Evolutionary conservation across 2,888 invertebrate species (phyloP).

Genomic region (Agelastica alni): DNA sequence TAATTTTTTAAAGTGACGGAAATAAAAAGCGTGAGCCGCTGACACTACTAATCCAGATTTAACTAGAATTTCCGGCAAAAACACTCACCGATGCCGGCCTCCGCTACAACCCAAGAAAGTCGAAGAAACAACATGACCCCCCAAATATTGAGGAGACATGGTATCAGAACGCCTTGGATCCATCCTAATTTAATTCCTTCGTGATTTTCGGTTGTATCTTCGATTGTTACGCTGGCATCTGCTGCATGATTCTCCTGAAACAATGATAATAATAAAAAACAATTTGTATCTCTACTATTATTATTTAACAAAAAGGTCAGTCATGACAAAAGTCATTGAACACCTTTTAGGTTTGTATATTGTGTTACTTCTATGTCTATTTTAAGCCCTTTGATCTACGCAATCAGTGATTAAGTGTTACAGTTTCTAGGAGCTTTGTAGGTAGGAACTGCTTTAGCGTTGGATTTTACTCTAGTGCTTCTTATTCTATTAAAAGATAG

Average conservation of each 20-base stretch:
- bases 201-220: conserved; percentile 42
- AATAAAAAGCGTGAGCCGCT: not conserved
- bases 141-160: conserved; percentile 97
- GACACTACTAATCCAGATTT: not conserved
- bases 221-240: conserved; percentile 41
- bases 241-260: conserved; percentile 38
- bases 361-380: no score
- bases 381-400: no score
- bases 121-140: conserved; percentile 98
- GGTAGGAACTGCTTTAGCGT: no score
- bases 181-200: conserved; percentile 79
- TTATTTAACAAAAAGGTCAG: no score
- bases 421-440: no score
- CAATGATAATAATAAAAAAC: conserved; percentile 4
- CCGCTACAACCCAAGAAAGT: conserved; percentile 95
- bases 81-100: conserved; percentile 77
- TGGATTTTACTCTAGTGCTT: no score
- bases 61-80: not conserved
- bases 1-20: no score
- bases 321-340: no score
- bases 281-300: no score
- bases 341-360: no score
- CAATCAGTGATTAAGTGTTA: no score
- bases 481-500: no score
- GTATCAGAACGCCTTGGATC: conserved; percentile 90